A percentile compares a stretch with the other conserved stretches of the same genome.
Evolutionary conservation across 2,797 vertebrate genomes (phyloP).

Genomic region (Danio kyathit): DNA sequence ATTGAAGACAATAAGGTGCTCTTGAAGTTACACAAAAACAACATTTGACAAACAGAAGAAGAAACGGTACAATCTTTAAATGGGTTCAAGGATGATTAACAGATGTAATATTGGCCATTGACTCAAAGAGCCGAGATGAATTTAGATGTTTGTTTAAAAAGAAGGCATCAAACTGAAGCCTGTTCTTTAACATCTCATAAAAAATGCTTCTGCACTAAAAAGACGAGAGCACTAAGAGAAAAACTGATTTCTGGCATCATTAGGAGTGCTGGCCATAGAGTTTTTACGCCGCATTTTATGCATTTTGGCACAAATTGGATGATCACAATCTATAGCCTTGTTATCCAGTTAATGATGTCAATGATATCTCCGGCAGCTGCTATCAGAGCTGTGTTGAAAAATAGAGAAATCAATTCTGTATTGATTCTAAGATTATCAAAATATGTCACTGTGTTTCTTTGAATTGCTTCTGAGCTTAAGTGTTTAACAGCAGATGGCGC

Average conservation of each 20-base stretch:
- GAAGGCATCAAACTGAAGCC: slow-evolving; percentile 2
- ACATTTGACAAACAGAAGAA: slow-evolving; percentile 23
- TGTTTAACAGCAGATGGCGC: too few relatives aligned
- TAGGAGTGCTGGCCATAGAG: background rate
- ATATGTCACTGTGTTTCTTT: too few relatives aligned
- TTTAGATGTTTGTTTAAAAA: background rate
- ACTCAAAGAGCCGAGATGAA: slow-evolving; percentile 4
- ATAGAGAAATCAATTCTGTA: too few relatives aligned
- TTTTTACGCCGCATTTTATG: background rate
- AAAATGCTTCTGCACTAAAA: slow-evolving; percentile 20
- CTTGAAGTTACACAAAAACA: background rate
- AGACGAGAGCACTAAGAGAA: slow-evolving; percentile 2
- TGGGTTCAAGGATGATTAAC: background rate
- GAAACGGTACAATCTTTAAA: background rate
- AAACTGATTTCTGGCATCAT: slow-evolving; percentile 12
- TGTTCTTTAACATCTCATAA: background rate
- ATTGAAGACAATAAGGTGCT: slow-evolving; percentile 27
- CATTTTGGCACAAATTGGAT: slow-evolving; percentile 27
- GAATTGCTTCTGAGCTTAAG: too few relatives aligned
- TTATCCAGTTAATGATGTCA: background rate
- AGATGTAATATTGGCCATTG: slow-evolving; percentile 5
- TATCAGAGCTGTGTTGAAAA: background rate
- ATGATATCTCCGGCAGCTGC: background rate
- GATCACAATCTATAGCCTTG: background rate
- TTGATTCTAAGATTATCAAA: too few relatives aligned